A percentile compares a stretch with the other conserved stretches of the same genome.
phyloP scores from a whole-genome alignment of 2,888 invertebrate genomes.

The Latrodectus hesperus region DNA sequence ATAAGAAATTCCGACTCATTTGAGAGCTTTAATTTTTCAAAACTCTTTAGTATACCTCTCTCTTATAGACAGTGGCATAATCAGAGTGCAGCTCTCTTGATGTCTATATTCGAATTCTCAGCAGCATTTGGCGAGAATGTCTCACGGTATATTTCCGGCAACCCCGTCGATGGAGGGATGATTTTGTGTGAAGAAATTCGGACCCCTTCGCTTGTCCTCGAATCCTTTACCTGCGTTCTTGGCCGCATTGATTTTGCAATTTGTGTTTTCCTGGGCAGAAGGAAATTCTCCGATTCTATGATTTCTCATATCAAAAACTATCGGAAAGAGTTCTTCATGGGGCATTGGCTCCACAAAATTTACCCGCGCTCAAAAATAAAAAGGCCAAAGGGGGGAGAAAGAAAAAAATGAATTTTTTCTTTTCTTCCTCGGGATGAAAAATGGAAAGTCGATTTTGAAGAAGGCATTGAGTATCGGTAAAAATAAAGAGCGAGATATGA shows the following conservation, averaged over 20 bases:
- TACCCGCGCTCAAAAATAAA: conserved; percentile 62
- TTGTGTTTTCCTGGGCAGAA: conserved; percentile 61
- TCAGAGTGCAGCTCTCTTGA: too few relatives aligned
- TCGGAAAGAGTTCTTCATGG: conserved; percentile 55
- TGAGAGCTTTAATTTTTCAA: too few relatives aligned
- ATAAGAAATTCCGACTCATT: too few relatives aligned
- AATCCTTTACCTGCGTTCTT: conserved; percentile 68
- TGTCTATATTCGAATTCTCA: too few relatives aligned
- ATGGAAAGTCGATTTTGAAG: conserved; percentile 56
- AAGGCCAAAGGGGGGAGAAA: conserved; percentile 27
- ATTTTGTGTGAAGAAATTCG: conserved; percentile 62
- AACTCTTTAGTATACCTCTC: too few relatives aligned
- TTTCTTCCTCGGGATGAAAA: conserved; percentile 44
- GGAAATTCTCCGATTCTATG: conserved; percentile 59
- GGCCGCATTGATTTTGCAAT: conserved; percentile 69
- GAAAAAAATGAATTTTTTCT: conserved; percentile 13
- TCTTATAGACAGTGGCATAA: too few relatives aligned
- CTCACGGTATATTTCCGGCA: conserved; percentile 19
- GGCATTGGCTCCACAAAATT: conserved; percentile 67
- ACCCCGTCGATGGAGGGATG: conserved; percentile 47
- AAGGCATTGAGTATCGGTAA: conserved; percentile 57
- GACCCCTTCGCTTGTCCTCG: conserved; percentile 39
- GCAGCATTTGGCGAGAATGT: not conserved
- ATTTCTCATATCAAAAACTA: conserved; percentile 25
- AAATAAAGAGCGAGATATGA: conserved; percentile 49